phyloP scores from a whole-genome alignment of 2,888 invertebrate genomes.

The Himalopsyche japonica region DNA sequence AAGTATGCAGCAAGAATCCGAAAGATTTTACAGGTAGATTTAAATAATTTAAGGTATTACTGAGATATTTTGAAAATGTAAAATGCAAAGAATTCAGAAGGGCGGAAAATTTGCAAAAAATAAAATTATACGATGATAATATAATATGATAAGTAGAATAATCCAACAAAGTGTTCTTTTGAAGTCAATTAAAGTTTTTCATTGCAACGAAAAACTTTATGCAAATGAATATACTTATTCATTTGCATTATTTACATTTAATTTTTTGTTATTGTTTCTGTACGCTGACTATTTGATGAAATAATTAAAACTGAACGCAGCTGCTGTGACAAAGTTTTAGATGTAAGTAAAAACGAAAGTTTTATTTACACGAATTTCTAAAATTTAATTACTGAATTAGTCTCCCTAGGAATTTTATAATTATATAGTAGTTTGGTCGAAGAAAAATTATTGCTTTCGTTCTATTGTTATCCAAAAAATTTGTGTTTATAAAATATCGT shows the following conservation, averaged over 20 bases:
- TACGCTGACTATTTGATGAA: not conserved
- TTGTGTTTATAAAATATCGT: no score
- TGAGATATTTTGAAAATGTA: not conserved
- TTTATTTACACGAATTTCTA: conserved; percentile 1
- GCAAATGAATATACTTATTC: not conserved
- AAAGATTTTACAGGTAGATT: not conserved
- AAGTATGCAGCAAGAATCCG: not conserved
- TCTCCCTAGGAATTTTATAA: no score
- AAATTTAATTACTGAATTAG: not conserved
- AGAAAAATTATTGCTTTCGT: no score
- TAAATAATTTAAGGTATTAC: not conserved
- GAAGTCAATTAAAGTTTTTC: not conserved
- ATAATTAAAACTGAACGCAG: conserved; percentile 32
- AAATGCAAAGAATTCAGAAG: not conserved
- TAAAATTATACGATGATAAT: not conserved
- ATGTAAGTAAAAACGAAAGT: conserved; percentile 24
- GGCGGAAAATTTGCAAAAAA: not conserved
- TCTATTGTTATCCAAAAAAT: no score
- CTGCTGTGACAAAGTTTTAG: conserved; percentile 14
- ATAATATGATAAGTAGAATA: not conserved
- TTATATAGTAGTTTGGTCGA: no score
- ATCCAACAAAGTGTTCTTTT: not conserved
- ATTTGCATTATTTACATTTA: conserved; percentile 31
- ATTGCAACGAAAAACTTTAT: not conserved
- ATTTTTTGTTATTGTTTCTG: conserved; percentile 22